phyloP scores from a whole-genome alignment of 1,140 invertebrate species.

The Drosophila simulans region DNA sequence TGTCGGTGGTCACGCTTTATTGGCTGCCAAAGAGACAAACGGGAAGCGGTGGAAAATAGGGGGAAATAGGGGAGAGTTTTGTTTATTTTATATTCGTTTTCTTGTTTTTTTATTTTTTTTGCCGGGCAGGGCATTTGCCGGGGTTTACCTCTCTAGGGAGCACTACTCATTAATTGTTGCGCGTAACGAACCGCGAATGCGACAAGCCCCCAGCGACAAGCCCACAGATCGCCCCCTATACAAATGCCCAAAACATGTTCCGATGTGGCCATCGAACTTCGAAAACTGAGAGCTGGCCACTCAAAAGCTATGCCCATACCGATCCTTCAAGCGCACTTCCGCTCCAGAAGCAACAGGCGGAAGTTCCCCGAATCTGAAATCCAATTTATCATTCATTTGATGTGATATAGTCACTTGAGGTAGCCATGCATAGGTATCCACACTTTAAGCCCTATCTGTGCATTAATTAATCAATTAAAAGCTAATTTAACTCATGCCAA shows the following conservation, averaged over 20 bases:
- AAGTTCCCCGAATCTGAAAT: slow-evolving; percentile 5
- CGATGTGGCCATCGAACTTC: neutral
- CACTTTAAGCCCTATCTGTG: neutral
- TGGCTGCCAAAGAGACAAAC: slow-evolving; percentile 49
- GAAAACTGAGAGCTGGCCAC: neutral
- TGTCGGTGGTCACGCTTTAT: slow-evolving; percentile 70
- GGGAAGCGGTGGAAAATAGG: slow-evolving; percentile 7
- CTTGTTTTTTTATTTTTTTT: too few relatives aligned
- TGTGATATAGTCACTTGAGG: neutral
- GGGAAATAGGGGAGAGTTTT: neutral
- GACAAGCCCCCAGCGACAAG: slow-evolving; percentile 51
- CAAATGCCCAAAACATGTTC: slow-evolving; percentile 9
- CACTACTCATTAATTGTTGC: slow-evolving; percentile 66
- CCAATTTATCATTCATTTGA: slow-evolving; percentile 32
- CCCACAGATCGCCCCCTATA: neutral
- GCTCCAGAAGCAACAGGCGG: slow-evolving; percentile 53
- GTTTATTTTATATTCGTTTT: neutral
- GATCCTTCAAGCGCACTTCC: slow-evolving; percentile 80
- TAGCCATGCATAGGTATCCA: neutral
- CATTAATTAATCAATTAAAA: too few relatives aligned
- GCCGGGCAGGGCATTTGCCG: neutral
- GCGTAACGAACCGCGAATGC: slow-evolving; percentile 73
- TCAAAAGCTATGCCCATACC: neutral
- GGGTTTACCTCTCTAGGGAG: neutral
- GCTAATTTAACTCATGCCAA: neutral